These are phyloP conservation scores for Scomber scombrus DNA, from an alignment of 2,113 vertebrate species.

Conservation along the genomic window DNA sequence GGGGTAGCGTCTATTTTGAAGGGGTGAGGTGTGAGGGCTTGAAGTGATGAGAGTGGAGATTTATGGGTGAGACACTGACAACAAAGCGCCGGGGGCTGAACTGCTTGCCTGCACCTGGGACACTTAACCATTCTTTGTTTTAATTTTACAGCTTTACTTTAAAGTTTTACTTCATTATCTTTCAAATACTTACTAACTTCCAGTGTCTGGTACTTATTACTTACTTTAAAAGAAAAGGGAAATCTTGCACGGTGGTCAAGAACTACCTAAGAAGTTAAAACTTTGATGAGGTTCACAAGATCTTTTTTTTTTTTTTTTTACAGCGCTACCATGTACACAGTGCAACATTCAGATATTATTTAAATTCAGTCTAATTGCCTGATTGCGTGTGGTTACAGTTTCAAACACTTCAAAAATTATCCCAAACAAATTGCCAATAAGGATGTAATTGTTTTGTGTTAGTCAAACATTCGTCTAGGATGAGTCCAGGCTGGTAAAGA, in stretches of 20 bases:
- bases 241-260: not conserved
- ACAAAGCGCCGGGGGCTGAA: conserved; percentile 43
- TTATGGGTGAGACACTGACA: conserved; percentile 68
- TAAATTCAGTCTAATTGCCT: not conserved
- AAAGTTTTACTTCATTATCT: not conserved
- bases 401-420: conserved; percentile 44
- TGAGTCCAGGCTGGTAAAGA: conserved; percentile 47
- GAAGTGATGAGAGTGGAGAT: conserved; percentile 57
- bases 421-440: conserved; percentile 67
- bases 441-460: conserved; percentile 52
- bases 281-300: not conserved
- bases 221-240: not conserved
- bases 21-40: conserved; percentile 32
- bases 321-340: not conserved
- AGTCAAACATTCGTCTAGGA: conserved; percentile 41
- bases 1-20: conserved; percentile 10
- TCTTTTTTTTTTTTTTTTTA: not conserved
- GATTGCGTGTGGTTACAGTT: not conserved
- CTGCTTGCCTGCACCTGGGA: conserved; percentile 66
- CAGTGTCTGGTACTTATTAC: not conserved
- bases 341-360: not conserved
- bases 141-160: conserved; percentile 33
- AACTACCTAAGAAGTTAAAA: not conserved
- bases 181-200: conserved; percentile 1
- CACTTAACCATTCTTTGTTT: conserved; percentile 38